Evolutionary conservation across 2,113 vertebrate genomes (phyloP), one percentile per base, ranked within the genome.

Genomic region (Ramphastos sulfuratus): DNA sequence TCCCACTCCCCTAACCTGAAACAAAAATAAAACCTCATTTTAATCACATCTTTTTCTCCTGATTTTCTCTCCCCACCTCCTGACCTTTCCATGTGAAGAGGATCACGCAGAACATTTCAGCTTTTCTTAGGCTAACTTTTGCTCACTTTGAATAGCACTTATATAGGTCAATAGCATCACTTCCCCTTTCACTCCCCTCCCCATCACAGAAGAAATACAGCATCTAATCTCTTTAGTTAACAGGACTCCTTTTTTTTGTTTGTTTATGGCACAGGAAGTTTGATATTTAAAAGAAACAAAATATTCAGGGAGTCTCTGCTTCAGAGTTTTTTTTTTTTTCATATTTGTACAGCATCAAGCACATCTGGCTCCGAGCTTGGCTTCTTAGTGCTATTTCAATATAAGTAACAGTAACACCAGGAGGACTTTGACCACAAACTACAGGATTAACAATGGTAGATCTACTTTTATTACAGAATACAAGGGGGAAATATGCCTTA

Each of bases 61-160:
- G 87, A 96, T 96, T 96, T 96, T 95, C 86, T 73, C 90, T 96
- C 48, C 94, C 96, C 92, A 95, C 93, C 93, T 95, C 73, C 93
- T 96, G 93, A 94, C 93, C 94, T 94, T 96, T 90, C 90, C 59
- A 76, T 96, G 91, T 95, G 95, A 96, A 96, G 94, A 93, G 92
- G 94, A 95, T 95, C 93, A 95, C 46, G 76, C 85, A 94, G 94
- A 96, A 95, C 93, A 96, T 94, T 96, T 95, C 93, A 90, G 90
- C 91, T 96, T 95, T 96, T 95, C 95, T 96, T 95, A 82, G 93
- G 89, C 75, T 92, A 96, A 96, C 93, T 95, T 96, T 95, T 95
- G 82, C 96, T 95, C 94, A 95, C 95, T 96, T 96, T 96, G 92
- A 95, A 94, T 96, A 93, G 93, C 94, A 94, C 92, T 96, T 96